A percentile compares a stretch with the other conserved stretches of the same genome.
Evolutionary conservation across 2,888 invertebrate genomes (phyloP).

Genomic region (Zeuzera pyrina): DNA sequence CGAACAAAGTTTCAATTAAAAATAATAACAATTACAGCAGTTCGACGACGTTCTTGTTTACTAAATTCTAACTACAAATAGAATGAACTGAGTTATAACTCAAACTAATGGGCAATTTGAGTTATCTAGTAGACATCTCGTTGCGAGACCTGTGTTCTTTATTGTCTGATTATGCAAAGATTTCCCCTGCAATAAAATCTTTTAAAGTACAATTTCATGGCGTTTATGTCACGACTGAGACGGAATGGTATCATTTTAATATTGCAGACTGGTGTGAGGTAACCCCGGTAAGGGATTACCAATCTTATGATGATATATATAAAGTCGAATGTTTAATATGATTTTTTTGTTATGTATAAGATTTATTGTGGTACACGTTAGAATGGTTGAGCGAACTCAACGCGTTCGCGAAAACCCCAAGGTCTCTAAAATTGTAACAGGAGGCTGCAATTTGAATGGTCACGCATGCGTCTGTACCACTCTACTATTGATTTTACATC

Average conservation of each 20-base stretch:
- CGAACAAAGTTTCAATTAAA: too few species aligned
- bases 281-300: too few species aligned
- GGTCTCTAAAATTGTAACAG: slow-evolving; percentile 51
- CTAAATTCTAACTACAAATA: too few species aligned
- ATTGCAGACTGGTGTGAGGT: too few species aligned
- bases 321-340: too few species aligned
- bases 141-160: slow-evolving; percentile 29
- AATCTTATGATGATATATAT: too few species aligned
- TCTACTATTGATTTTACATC: slow-evolving; percentile 13
- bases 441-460: slow-evolving; percentile 30
- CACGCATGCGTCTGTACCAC: slow-evolving; percentile 25
- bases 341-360: too few species aligned
- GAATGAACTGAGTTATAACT: slow-evolving; percentile 15
- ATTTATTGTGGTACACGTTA: too few species aligned
- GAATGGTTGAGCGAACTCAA: slow-evolving; percentile 8
- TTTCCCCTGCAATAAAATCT: slow-evolving; percentile 8
- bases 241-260: too few species aligned
- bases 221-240: slow-evolving; percentile 2
- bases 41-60: too few species aligned
- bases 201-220: slow-evolving; percentile 12
- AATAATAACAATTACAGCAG: too few species aligned
- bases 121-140: slow-evolving; percentile 49
- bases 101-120: slow-evolving; percentile 45
- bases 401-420: slow-evolving; percentile 52
- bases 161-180: slow-evolving; percentile 34